Evolutionary conservation across 2,888 invertebrate species (phyloP), one percentile per base, ranked within the genome.

Genomic region (Trissonchulus sp.): DNA sequence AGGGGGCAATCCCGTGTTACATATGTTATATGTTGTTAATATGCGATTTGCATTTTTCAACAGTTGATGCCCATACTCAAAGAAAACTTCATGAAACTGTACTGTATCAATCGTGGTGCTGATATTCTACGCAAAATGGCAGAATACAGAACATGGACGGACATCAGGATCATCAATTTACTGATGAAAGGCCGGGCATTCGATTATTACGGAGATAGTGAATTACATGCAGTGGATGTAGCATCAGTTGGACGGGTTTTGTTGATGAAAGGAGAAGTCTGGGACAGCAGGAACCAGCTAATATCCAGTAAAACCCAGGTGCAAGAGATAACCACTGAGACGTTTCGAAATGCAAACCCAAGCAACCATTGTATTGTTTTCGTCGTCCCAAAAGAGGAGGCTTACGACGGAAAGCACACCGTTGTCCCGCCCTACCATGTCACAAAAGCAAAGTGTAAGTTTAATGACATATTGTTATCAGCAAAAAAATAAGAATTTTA

Each of bases 91-190:
- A 15, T 65, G 31, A 65, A 65, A 65, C 35, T 15, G 8, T 65
- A 65, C 28, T 65, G 68, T 65, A 65, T 65, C 8, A 30, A 65
- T 65, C 68, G 68, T 8, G 68, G 33, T 65, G 28, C 68, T 30
- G 68, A 65, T 28, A 15, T 15, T 28, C 35, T 65, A 8, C 68
- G 68, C 35, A 8, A 65, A 28, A 8, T 33, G 35, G 8, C 33
- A 15, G 68, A 65, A 65, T 65, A 15, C n/a, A 8, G 35, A 65
- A 30, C 68, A 34, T 65, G 68, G 68, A 65, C 15, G 8, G 68
- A 65, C 18, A 30, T 33, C 8, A 8, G 68, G 68, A 33, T 65
- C 33, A 28, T n/a, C 8, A 65, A 28, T 65, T 28, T 65, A 34
- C 35, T 65, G 28, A 34, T 65, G 18, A 65, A 65, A 18, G 31